phyloP scores from a whole-genome alignment of 1,140 invertebrate species.

The Formica selysi region DNA sequence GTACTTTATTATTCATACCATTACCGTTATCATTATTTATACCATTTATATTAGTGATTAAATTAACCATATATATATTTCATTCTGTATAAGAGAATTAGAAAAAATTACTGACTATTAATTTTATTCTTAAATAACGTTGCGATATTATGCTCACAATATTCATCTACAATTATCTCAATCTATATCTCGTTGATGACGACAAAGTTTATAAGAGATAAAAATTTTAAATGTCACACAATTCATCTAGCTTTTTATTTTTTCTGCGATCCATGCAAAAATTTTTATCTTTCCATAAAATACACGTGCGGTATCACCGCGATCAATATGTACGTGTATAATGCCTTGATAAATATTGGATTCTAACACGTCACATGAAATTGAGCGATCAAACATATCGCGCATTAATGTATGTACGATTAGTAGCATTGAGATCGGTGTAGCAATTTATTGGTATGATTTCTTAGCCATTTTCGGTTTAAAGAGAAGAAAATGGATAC shows the following conservation, averaged over 20 bases:
- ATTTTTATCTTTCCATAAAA: not conserved
- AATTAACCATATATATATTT: not conserved
- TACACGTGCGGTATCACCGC: not conserved
- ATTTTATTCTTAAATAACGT: slow-evolving; percentile 37
- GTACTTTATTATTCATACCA: no score
- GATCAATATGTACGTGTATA: not conserved
- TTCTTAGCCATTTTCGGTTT: slow-evolving; percentile 12
- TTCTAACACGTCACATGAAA: not conserved
- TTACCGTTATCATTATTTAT: not conserved
- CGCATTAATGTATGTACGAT: slow-evolving; percentile 1
- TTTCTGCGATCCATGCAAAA: not conserved
- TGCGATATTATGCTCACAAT: not conserved
- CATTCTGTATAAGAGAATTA: not conserved
- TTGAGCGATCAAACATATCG: not conserved
- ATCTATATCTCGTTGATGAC: slow-evolving; percentile 25
- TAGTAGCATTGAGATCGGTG: not conserved
- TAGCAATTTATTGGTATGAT: slow-evolving; percentile 13
- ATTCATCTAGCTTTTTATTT: slow-evolving; percentile 15
- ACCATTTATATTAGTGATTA: slow-evolving; percentile 21
- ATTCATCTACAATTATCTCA: slow-evolving; percentile 18
- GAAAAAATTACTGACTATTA: slow-evolving; percentile 2
- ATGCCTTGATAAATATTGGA: slow-evolving; percentile 23
- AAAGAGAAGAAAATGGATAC: not conserved
- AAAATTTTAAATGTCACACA: not conserved
- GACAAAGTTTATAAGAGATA: not conserved